Evolutionary conservation across 1,140 invertebrate genomes (phyloP), one percentile per base, ranked within the genome.

Genomic region (Bilobella aurantiaca): DNA sequence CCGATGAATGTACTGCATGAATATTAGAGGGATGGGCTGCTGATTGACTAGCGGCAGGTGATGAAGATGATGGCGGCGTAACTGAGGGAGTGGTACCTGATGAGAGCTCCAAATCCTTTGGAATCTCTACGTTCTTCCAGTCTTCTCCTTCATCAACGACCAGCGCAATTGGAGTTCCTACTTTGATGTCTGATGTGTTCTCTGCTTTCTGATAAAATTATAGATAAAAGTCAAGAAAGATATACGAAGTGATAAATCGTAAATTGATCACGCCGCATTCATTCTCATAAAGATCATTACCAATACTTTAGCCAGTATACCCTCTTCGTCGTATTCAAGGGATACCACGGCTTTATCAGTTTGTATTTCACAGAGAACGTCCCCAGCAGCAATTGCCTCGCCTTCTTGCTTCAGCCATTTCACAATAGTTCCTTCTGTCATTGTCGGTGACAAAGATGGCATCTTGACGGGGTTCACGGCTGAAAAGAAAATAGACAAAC

Each of bases 151-250:
- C 86, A 59, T 85, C 82, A 14, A 94, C 93, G 76, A 95, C 89
- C 47, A 96, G 84, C 73, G 90, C 95, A 27, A 96, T 88, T 60
- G 94, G 74, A 74, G 87, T 85, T 25, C 92, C 93, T 49, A 97
- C 86, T 29, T 87, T 82, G 0, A 96, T 84, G 73, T 91, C 89
- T 76, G 90, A 88, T 0, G 83, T 82, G 66, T 91, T 89, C 5
- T 89, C 88, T 3, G 85, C 81, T 63, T 90, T 62, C 80, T 82
- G 34, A 46, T 25, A 30, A 28, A 60, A 32, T 34, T 30, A 12
- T 62, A 46, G 27, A 69, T 64, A 64, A 64, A 69, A 62, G 58
- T 37, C 25, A 58, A 16, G n/a, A 58, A 1, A 5, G 47, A 28
- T 28, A 30, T 34, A 46, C 37, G 29, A 32, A 27, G 46, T 37